phyloP scores from a whole-genome alignment of 2,113 vertebrate genomes.

The Madoqua kirkii region DNA sequence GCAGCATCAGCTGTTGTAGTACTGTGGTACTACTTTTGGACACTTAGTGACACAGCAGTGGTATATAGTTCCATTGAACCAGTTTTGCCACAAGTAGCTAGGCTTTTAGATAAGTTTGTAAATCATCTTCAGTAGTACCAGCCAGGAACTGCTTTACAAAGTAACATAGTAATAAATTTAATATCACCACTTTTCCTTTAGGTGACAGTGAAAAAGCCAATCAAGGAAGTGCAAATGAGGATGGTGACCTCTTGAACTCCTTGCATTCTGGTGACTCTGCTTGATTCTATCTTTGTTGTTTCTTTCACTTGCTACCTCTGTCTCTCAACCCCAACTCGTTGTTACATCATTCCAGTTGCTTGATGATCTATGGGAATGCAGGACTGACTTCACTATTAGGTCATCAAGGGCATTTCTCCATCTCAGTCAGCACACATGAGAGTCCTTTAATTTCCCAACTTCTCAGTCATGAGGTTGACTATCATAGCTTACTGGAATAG shows the following conservation, averaged over 20 bases:
- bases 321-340: neutral
- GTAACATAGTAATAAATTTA: neutral
- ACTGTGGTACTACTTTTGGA: neutral
- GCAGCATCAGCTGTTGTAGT: neutral
- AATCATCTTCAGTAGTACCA: neutral
- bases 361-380: neutral
- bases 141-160: neutral
- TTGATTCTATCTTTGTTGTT: neutral
- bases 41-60: neutral
- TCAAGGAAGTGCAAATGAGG: neutral
- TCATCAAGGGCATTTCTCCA: constrained; percentile 7
- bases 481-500: neutral
- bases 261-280: neutral
- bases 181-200: neutral
- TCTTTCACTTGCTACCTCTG: neutral
- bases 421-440: neutral
- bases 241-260: neutral
- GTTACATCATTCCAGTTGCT: neutral
- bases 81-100: neutral
- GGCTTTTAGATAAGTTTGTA: neutral
- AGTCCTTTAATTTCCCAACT: constrained; percentile 27
- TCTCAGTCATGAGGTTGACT: constrained; percentile 3
- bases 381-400: neutral
- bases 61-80: neutral
- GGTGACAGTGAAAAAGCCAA: neutral